Evolutionary conservation across 2,113 vertebrate genomes (phyloP).

Genomic region (Laticauda colubrina): DNA sequence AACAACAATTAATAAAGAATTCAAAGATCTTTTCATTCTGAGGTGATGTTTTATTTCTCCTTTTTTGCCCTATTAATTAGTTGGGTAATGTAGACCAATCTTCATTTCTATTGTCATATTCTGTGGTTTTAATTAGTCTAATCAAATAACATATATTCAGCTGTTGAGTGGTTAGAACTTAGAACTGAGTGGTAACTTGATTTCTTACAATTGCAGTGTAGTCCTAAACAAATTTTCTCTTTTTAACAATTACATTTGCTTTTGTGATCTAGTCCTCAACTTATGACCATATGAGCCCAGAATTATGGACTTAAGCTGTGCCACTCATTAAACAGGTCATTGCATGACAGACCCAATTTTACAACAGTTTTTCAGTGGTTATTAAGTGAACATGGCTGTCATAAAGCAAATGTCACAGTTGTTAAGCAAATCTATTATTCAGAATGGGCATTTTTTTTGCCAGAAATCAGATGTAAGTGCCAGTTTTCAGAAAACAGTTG

Average conservation of each 20-base stretch:
- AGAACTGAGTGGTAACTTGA: constrained; percentile 52
- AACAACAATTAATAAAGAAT: fast-evolving
- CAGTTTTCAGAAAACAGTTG: neutral
- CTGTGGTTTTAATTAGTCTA: constrained; percentile 53
- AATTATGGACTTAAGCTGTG: neutral
- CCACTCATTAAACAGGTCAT: neutral
- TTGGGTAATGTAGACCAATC: constrained; percentile 53
- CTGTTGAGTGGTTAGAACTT: neutral
- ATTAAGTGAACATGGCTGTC: neutral
- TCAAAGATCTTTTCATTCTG: neutral
- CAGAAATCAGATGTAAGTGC: neutral
- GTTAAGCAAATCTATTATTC: neutral
- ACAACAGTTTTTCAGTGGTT: neutral
- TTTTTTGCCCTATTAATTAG: constrained; percentile 47
- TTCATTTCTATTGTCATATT: constrained; percentile 51
- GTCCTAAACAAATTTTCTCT: constrained; percentile 21
- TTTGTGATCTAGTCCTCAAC: constrained; percentile 28
- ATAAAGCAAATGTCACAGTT: neutral
- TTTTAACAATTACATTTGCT: constrained; percentile 40
- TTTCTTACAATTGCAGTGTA: constrained; percentile 54
- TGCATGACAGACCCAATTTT: neutral
- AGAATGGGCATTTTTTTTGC: neutral
- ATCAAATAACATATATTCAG: constrained; percentile 57
- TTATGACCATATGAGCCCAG: neutral
- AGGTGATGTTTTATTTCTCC: constrained; percentile 38